A percentile compares a stretch with the other conserved stretches of the same genome.
These are phyloP conservation scores for Ptyas mucosa DNA, from an alignment of 2,113 vertebrate species.

Conservation along the genomic window DNA sequence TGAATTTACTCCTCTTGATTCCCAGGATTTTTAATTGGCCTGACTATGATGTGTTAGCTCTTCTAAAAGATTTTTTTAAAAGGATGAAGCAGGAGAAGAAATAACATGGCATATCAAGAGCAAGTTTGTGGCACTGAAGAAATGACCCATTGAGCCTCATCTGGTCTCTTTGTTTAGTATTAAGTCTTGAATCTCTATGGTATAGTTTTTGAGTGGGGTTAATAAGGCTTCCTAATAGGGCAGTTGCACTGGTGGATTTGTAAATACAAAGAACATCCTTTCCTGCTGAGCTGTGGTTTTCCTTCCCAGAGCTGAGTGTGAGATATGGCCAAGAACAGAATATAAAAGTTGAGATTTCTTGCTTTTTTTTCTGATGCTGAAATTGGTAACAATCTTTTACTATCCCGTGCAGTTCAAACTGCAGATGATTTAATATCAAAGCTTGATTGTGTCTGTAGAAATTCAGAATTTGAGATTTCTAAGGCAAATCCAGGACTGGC, in stretches of 20 bases:
- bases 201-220: not conserved
- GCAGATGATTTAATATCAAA: not conserved
- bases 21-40: not conserved
- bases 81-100: not conserved
- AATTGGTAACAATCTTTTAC: not conserved
- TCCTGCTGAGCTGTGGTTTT: not conserved
- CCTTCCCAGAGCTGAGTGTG: not conserved
- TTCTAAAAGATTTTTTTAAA: not conserved
- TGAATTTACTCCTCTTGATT: not conserved
- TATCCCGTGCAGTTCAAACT: not conserved
- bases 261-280: not conserved
- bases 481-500: constrained; percentile 1
- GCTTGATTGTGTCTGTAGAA: not conserved
- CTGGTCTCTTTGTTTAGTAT: not conserved
- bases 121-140: not conserved
- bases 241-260: not conserved
- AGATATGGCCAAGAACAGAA: constrained; percentile 9
- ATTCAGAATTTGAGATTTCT: not conserved
- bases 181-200: not conserved
- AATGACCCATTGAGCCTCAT: not conserved
- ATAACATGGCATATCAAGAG: not conserved
- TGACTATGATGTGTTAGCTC: not conserved
- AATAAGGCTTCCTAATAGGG: not conserved
- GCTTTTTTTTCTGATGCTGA: rapidly evolving
- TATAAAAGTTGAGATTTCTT: not conserved